Base-by-base conservation (phyloP, 2,113 vertebrate species). In the Tachycineta bicolor region DNA sequence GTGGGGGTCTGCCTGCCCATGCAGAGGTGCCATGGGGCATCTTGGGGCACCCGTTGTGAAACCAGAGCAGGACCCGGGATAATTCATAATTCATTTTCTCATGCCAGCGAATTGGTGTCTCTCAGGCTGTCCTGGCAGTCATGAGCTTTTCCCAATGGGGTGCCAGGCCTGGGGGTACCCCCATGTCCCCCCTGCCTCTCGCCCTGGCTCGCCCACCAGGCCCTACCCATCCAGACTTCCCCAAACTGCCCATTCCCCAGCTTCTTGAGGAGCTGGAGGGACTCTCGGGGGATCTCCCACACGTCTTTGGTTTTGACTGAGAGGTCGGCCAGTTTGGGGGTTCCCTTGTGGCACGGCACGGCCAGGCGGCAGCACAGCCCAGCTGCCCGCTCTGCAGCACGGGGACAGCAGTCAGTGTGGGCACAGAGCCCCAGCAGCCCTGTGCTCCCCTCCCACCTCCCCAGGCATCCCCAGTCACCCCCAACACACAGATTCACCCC, bases 241-340 rank as follows among this genome's bases (percentile, higher is more conserved):
- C 99, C 99, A 52, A 99, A 99, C 98, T 99, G 99, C 97, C 99
- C 99, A 43, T 99, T 99, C 90, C 99, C 99, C 98, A 99, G 96
- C 96, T 99, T 99, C 98, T 99, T 98, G 98, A 99, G 98, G 92
- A 99, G 98, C 98, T 99, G 98, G 81, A 99, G 98, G 89, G 99
- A 99, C 96, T 99, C 99, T 3, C 98, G 98, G 49, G 99, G 99
- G 97, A 99, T 99, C 98, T 99, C 99, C 99, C 99, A 99, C 97
- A 99, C 98, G 58, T 99, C 99, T 98, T 99, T 99, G 98, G 99
- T 99, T 98, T 99, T 99, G 98, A 99, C 99, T 17, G 99, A 99
- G 82, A 99, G 98, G 97, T 99, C 99, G 11, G 99, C 98, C 98
- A 99, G 97, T 86, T 98, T 99, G 95, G 99, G 99, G 77, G 99